Percentiles rank a stretch among this genome's conserved stretches.
phyloP scores from a whole-genome alignment of 1,140 invertebrate genomes.

The Orius laevigatus region DNA sequence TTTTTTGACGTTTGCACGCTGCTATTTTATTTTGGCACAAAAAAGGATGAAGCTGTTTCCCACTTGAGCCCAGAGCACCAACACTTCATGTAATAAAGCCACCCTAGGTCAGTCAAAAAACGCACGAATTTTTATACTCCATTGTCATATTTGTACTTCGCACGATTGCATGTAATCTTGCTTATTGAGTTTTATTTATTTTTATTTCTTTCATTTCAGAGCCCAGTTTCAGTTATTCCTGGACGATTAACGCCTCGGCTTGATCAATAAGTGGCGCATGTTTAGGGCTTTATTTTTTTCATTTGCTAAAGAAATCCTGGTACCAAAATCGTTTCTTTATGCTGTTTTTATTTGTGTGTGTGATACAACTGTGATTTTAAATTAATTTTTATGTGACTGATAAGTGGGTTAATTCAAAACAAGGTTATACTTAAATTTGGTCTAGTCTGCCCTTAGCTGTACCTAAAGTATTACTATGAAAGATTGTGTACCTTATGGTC shows the following conservation, averaged over 20 bases:
- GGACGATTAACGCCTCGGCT: slow-evolving; percentile 10
- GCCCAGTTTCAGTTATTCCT: slow-evolving; percentile 8
- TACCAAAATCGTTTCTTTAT: not conserved
- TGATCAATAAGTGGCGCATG: slow-evolving; percentile 4
- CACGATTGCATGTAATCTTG: not conserved
- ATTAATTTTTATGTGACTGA: not conserved
- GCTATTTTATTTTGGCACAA: not conserved
- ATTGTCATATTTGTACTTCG: not conserved
- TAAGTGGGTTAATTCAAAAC: not conserved
- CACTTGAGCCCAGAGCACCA: slow-evolving; percentile 11
- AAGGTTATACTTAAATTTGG: not conserved
- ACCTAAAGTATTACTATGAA: too few species aligned
- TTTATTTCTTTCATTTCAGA: slow-evolving; percentile 11
- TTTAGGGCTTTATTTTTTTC: not conserved
- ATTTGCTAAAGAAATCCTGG: not conserved
- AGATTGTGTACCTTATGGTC: too few species aligned
- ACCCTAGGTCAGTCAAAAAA: slow-evolving; percentile 8
- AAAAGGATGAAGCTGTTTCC: slow-evolving; percentile 4
- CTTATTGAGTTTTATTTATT: slow-evolving; percentile 4
- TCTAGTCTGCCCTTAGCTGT: too few species aligned
- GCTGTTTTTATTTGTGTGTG: not conserved
- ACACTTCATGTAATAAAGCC: slow-evolving; percentile 14
- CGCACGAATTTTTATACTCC: not conserved
- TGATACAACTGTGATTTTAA: too few species aligned
- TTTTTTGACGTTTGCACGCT: not conserved